Evolutionary conservation across 2,113 vertebrate species (phyloP), one percentile per base, ranked within the genome.

Genomic region (Apteryx owenii): DNA sequence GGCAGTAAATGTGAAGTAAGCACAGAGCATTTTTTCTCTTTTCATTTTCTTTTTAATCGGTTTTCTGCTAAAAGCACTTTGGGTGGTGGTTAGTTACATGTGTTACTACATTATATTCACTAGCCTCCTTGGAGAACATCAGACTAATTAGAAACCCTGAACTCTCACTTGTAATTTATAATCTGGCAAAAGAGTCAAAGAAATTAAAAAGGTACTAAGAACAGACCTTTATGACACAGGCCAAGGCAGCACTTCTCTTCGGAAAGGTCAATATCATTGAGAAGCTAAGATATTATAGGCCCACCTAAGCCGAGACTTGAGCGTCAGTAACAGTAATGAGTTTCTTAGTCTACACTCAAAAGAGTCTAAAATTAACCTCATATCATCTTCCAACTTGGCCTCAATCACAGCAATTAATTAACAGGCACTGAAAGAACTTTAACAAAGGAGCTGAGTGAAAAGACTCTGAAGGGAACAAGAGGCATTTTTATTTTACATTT

Each of bases 361-460:
- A 94, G 96, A 92, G 71, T 88, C 44, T 80, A 77, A 97, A 97
- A 95, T 97, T 97, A 97, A 96, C 96, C 95, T 86, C 31, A 2
- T 88, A 56, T 82, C 85, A 89, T 95, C 94, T 92, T 95, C 95
- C 96, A 97, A 90, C 76, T 90, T 94, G 96, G 97, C 95, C 96
- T 90, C 96, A 96, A 97, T 97, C 95, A 90, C 48, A 93, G 93
- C 89, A 97, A 96, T 98, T 97, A 97, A 97, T 97, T 97, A 97
- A 91, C 93, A 96, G 92, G 16, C 90, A 58, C 46, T 73, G 81
- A 80, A 96, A 97, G 90, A 95, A 81, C 68, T 87, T 90, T 72
- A 92, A 88, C 81, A 71, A 91, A 97, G 71, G 46, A 95, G 36
- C 76, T 31, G 78, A 94, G 85, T 62, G 54, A 90, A 90, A 90